Base-by-base conservation (phyloP, 1,140 invertebrate genomes). In the Lethrus apterus region DNA sequence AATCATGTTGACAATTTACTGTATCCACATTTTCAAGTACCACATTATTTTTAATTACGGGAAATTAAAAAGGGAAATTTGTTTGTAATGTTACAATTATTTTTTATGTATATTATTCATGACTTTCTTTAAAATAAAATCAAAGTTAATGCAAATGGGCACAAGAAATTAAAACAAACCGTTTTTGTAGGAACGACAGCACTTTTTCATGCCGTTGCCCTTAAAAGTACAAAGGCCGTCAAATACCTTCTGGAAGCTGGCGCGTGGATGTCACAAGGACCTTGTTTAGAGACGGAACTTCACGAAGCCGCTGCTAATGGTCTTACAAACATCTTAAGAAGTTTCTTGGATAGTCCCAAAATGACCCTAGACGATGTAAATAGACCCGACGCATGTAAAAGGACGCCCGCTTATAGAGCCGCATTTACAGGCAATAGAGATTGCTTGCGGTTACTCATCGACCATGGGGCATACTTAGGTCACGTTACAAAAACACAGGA, bases 141-240 rank as follows among this genome's bases (percentile, higher is more conserved):
- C n/a, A n/a, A n/a, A n/a, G n/a, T n/a, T n/a, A n/a, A n/a, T n/a
- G n/a, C n/a, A n/a, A n/a, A n/a, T n/a, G n/a, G n/a, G n/a, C n/a
- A 7, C 23, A 26, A 26, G 23, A 26, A 26, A 7, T 26, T 26
- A 7, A 26, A 7, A 26, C 5, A 26, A 26, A 26, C n/a, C 31
- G 5, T 2, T 43, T 42, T 50, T 20, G 3, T 24, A 54, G 52
- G 46, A 31, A 44, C 46, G n/a, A 51, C 52, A 13, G 32, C 45
- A 5, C 24, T 54, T n/a, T 54, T 44, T 34, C 46, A 54, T 20
- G 52, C 52, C 9, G 49, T 51, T 31, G 36, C 36, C 21, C 43
- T 48, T 11, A 48, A 48, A 29, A 51, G 45, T 11, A 13, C 15
- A 15, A 35, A 54, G 17, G 26, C 49, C 2, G 38, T 43, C 2